Evolutionary conservation across 2,113 vertebrate species (phyloP), one percentile per base, ranked within the genome.

Genomic region (Tylochromis polylepis): DNA sequence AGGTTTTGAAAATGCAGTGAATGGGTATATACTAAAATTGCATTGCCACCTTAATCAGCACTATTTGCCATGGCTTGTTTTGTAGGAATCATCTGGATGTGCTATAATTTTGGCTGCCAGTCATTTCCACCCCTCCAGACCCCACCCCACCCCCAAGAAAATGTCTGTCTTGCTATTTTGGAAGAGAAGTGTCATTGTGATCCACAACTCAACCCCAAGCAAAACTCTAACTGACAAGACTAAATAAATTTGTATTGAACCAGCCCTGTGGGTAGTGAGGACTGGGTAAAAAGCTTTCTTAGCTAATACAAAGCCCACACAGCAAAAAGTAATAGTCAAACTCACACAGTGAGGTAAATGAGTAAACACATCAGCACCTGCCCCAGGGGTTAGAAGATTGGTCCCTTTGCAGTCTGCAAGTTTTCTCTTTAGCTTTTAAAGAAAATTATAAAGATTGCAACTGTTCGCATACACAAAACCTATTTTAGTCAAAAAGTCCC

Each of bases 171-270:
- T 60, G 59, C 86, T 91, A 59, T 88, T 88, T 87, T 85, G 8
- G 2, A 83, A 31, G 55, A 22, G 24, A 67, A 65, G 79, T 84
- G 90, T 86, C 87, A 60, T 51, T 82, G 59, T 88, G 91, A 87
- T 90, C 85, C 87, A 90, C 84, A 82, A 8, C 57, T 70, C 77
- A 55, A 65, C 92, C 91, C 34, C 11, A 2, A 83, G 91, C 90
- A 79, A 55, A 87, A 83, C 43, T 89, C 86, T 59, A 79, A 93
- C 91, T 85, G 87, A 90, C 87, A 87, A 84, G 79, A 89, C 84
- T 79, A 91, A 90, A 94, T 93, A 82, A 84, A 93, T 92, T 87
- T 87, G 91, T 93, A 92, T 90, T 90, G 93, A 94, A 86, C 89
- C 60, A 12, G 85, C 87, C 94, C 93, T 87, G 77, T n/a, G 38